Evolutionary conservation across 2,113 vertebrate species (phyloP).

Genomic region (Sphyrna mokarran): DNA sequence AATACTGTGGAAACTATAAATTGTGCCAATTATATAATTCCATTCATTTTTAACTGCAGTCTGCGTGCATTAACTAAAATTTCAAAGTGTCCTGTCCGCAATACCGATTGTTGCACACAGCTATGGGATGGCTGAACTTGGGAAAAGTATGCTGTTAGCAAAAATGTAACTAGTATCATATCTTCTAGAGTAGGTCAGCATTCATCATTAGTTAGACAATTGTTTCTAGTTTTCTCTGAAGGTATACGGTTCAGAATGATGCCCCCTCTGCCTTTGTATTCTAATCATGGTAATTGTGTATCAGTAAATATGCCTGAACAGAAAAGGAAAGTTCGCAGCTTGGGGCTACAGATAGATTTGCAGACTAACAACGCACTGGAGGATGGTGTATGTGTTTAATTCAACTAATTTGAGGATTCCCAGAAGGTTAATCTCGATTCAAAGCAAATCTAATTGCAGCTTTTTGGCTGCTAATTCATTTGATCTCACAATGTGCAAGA

Average conservation of each 20-base stretch:
- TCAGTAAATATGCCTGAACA: slow-evolving; percentile 24
- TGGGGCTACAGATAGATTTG: slow-evolving; percentile 31
- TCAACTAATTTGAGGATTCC: slow-evolving; percentile 28
- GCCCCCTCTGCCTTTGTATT: background rate
- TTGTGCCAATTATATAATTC: background rate
- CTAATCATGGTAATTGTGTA: slow-evolving; percentile 28
- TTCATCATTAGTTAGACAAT: background rate
- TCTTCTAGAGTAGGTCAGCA: background rate
- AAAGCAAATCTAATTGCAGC: slow-evolving; percentile 36
- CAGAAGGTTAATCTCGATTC: slow-evolving; percentile 36
- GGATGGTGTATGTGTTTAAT: slow-evolving; percentile 28
- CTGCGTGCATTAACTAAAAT: background rate
- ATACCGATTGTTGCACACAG: background rate
- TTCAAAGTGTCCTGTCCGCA: background rate
- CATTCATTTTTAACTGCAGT: background rate
- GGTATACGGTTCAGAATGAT: background rate
- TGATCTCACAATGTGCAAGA: slow-evolving; percentile 34
- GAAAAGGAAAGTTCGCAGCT: slow-evolving; percentile 17
- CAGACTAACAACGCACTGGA: slow-evolving; percentile 31
- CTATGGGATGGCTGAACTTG: background rate
- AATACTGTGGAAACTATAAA: background rate
- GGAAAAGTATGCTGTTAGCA: background rate
- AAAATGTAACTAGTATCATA: background rate
- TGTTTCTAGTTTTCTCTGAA: slow-evolving; percentile 1
- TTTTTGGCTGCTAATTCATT: slow-evolving; percentile 35